These are phyloP conservation scores for Coelopa frigida DNA, from an alignment of 1,140 invertebrate species.

Conservation along the genomic window DNA sequence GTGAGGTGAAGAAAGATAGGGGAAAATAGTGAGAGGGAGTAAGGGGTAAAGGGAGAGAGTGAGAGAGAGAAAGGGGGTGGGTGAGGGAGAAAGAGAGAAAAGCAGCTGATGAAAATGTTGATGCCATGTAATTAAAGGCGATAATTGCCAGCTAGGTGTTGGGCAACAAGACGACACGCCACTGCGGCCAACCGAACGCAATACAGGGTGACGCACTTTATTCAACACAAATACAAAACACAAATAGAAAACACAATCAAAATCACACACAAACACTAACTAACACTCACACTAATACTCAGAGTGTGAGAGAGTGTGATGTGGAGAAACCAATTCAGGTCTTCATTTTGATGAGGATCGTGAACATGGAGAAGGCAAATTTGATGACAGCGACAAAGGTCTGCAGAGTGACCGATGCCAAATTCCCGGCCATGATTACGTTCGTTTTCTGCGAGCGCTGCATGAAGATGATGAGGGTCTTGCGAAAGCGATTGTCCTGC, in stretches of 20 bases:
- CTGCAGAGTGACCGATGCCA: constrained; percentile 14
- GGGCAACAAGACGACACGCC: not conserved
- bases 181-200: not conserved
- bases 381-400: constrained; percentile 12
- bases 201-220: too few relatives aligned
- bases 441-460: constrained; percentile 11
- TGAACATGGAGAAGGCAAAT: constrained; percentile 10
- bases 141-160: too few relatives aligned
- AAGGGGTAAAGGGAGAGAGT: too few relatives aligned
- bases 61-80: too few relatives aligned
- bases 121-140: too few relatives aligned
- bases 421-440: constrained; percentile 10
- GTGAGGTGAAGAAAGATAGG: too few relatives aligned
- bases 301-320: not conserved
- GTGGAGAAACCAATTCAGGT: not conserved
- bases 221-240: not conserved
- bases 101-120: too few relatives aligned
- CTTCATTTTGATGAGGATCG: not conserved
- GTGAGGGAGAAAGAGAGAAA: too few relatives aligned
- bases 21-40: too few relatives aligned
- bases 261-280: not conserved
- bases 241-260: not conserved
- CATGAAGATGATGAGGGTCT: constrained; percentile 16
- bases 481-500: constrained; percentile 11
- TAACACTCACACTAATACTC: not conserved